Percentiles rank a stretch among this genome's conserved stretches.
Evolutionary conservation across 1,140 invertebrate species (phyloP).

Genomic region (Physella acuta): DNA sequence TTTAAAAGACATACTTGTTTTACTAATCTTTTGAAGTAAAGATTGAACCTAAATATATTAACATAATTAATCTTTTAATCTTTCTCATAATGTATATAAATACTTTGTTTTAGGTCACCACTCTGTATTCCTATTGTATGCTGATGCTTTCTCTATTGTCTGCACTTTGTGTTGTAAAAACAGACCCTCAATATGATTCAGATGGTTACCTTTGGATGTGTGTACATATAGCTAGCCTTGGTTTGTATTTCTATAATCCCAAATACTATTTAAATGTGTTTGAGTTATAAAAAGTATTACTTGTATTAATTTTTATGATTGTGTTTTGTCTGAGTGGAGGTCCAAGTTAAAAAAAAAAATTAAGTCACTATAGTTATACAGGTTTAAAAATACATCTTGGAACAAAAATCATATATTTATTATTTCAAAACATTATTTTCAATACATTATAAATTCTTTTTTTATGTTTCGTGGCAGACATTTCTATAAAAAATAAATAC

Average conservation of each 20-base stretch:
- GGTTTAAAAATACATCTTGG: background rate
- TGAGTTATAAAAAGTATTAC: background rate
- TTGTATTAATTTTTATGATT: background rate
- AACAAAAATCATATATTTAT: too few relatives aligned
- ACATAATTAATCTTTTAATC: too few relatives aligned
- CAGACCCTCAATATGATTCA: slow-evolving; percentile 31
- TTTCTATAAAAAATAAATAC: too few relatives aligned
- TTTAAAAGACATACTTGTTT: too few relatives aligned
- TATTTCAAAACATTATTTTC: too few relatives aligned
- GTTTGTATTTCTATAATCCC: too few relatives aligned
- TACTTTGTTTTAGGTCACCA: slow-evolving; percentile 12
- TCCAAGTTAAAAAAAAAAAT: background rate
- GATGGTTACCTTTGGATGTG: slow-evolving; percentile 36
- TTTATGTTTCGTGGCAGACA: too few relatives aligned
- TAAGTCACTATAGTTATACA: background rate
- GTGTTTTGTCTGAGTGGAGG: background rate
- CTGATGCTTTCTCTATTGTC: slow-evolving; percentile 24
- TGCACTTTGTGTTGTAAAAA: slow-evolving; percentile 22
- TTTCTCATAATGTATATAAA: too few relatives aligned
- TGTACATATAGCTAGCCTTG: slow-evolving; percentile 29
- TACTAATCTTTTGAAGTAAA: too few relatives aligned
- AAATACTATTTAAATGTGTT: too few relatives aligned
- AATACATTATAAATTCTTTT: too few relatives aligned
- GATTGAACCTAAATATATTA: too few relatives aligned
- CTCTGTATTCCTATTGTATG: slow-evolving; percentile 24